A percentile compares a stretch with the other conserved stretches of the same genome.
Conservation (phyloP, 2,888 invertebrate species). For the Drosophila lutescens region DNA sequence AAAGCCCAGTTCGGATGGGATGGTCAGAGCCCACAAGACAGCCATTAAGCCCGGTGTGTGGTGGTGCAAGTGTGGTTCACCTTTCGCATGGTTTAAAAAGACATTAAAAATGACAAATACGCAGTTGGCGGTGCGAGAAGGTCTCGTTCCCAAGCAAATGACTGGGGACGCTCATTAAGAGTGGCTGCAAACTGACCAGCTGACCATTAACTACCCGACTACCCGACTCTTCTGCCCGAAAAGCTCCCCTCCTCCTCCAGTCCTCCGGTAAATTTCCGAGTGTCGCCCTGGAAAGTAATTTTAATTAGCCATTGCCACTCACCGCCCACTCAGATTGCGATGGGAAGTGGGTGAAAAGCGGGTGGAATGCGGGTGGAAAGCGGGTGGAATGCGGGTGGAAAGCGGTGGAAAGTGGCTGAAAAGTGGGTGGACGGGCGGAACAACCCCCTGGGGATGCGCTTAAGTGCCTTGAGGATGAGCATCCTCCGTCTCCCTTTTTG, state of each 20-base stretch:
- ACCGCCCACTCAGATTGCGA: slow-evolving; percentile 8
- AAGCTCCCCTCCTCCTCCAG: background rate
- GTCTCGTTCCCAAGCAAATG: slow-evolving; percentile 46
- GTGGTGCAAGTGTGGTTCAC: slow-evolving; percentile 18
- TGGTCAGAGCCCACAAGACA: background rate
- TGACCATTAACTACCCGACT: too few relatives aligned
- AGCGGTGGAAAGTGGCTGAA: slow-evolving; percentile 14
- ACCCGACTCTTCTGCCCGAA: too few relatives aligned
- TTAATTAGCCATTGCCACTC: slow-evolving; percentile 64
- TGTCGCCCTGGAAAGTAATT: slow-evolving; percentile 64
- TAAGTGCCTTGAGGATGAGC: slow-evolving; percentile 59
- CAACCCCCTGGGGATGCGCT: slow-evolving; percentile 66
- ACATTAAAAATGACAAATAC: slow-evolving; percentile 68
- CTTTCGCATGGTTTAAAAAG: slow-evolving; percentile 66
- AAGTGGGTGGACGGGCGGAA: slow-evolving; percentile 15
- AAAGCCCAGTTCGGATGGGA: slow-evolving; percentile 9
- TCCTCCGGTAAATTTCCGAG: slow-evolving; percentile 58
- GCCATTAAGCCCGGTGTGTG: slow-evolving; percentile 16
- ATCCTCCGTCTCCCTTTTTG: slow-evolving; percentile 3
- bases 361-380: slow-evolving; percentile 4
- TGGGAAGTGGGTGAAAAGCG: background rate
- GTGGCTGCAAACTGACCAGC: slow-evolving; percentile 54
- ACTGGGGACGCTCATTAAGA: slow-evolving; percentile 62
- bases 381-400: background rate
- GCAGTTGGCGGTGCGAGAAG: slow-evolving; percentile 20